Conservation (phyloP, 2,113 vertebrate species). For the Lophotis ruficrista region DNA sequence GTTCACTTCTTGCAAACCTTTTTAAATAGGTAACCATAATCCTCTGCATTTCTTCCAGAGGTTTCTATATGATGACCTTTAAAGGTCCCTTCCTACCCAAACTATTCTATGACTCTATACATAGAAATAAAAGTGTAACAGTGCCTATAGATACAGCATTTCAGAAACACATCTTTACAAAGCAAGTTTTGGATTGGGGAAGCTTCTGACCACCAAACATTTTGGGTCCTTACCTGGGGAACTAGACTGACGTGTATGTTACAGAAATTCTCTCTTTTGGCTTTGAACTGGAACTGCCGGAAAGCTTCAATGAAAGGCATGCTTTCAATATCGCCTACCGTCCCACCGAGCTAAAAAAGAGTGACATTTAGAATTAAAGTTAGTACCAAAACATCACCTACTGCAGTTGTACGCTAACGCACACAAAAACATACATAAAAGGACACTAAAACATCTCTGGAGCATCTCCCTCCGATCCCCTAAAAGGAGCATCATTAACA, state of each 20-base stretch:
- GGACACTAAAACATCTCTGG: neutral
- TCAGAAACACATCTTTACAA: neutral
- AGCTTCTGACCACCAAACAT: neutral
- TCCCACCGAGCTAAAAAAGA: slow-evolving; percentile 87
- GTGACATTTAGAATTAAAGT: neutral
- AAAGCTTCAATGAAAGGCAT: slow-evolving; percentile 99
- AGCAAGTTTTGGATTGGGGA: neutral
- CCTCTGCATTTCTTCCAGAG: neutral
- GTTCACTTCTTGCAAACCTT: neutral
- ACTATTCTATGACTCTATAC: neutral
- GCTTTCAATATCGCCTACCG: slow-evolving; percentile 95
- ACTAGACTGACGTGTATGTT: slow-evolving; percentile 97
- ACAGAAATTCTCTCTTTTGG: slow-evolving; percentile 94
- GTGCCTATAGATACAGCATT: neutral
- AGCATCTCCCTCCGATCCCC: neutral
- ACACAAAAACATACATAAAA: neutral
- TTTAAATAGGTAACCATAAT: rapidly evolving
- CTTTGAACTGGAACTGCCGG: slow-evolving; percentile 98
- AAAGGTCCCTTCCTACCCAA: too few species aligned
- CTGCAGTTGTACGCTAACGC: rapidly evolving
- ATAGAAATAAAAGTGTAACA: neutral
- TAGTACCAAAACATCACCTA: neutral
- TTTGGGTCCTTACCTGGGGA: slow-evolving; percentile 84
- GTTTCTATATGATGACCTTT: neutral
- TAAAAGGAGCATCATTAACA: neutral